Conservation (phyloP, 2,113 vertebrate genomes). For the Fregetta grallaria region DNA sequence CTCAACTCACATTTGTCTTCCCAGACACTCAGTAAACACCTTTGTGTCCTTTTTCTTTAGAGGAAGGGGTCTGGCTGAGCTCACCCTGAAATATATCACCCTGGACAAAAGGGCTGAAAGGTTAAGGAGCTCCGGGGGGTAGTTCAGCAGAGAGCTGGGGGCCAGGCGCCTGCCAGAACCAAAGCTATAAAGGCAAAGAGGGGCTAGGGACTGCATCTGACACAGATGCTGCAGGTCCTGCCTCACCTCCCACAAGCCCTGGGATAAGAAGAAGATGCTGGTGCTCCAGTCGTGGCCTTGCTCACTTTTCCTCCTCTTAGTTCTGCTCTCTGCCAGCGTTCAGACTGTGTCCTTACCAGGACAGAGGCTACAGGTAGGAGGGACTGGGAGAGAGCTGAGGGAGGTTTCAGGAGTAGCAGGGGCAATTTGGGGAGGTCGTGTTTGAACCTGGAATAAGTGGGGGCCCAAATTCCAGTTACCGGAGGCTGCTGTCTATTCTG, state of each 20-base stretch:
- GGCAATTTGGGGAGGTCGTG: neutral
- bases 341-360: slow-evolving; percentile 32
- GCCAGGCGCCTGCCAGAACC: neutral
- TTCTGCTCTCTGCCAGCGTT: slow-evolving; percentile 35
- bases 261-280: slow-evolving; percentile 26
- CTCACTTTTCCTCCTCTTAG: neutral
- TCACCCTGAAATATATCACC: slow-evolving; percentile 66
- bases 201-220: neutral
- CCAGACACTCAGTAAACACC: slow-evolving; percentile 61
- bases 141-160: slow-evolving; percentile 10
- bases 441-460: neutral
- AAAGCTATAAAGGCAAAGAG: slow-evolving; percentile 50
- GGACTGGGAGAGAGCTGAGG: neutral
- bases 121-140: slow-evolving; percentile 54
- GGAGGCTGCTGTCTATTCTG: neutral
- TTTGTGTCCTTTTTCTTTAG: slow-evolving; percentile 64
- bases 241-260: neutral
- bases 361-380: slow-evolving; percentile 57
- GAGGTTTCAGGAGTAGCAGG: neutral
- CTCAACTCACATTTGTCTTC: slow-evolving; percentile 45
- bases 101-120: slow-evolving; percentile 63
- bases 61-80: slow-evolving; percentile 59
- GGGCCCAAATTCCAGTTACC: neutral
- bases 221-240: neutral
- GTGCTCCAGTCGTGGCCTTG: neutral